These are phyloP conservation scores for Adineta ricciae DNA, from an alignment of 2,888 invertebrate species.

Conservation along the genomic window DNA sequence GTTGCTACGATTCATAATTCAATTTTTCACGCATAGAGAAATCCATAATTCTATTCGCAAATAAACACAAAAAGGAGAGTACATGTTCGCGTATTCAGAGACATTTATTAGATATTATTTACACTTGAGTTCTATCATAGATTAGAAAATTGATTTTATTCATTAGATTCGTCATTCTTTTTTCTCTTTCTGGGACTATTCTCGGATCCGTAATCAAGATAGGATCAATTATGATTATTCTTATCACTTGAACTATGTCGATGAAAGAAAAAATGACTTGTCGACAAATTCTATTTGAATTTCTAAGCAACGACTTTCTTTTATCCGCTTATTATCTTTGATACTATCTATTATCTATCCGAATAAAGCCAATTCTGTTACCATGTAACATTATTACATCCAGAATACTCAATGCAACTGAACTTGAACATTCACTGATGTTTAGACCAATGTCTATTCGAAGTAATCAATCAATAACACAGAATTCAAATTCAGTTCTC, in stretches of 20 bases:
- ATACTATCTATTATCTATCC: too few relatives aligned
- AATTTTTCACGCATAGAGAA: neutral
- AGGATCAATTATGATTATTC: neutral
- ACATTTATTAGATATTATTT: neutral
- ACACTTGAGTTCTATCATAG: neutral
- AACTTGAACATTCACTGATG: too few relatives aligned
- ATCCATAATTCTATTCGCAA: neutral
- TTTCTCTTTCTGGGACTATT: neutral
- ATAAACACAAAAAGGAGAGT: neutral
- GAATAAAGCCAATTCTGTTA: too few relatives aligned
- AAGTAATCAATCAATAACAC: too few relatives aligned
- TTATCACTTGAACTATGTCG: neutral
- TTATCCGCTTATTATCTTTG: too few relatives aligned
- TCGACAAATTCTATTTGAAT: neutral
- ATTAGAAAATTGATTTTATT: neutral
- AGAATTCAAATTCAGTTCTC: too few relatives aligned
- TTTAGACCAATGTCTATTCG: too few relatives aligned
- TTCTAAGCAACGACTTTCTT: too few relatives aligned
- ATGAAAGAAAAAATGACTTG: neutral
- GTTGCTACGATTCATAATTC: neutral
- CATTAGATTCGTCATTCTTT: neutral
- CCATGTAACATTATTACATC: too few relatives aligned
- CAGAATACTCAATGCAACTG: too few relatives aligned
- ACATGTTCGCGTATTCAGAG: neutral
- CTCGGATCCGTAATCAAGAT: neutral